Conservation (phyloP, 2,888 invertebrate species). For the Elegia similella region DNA sequence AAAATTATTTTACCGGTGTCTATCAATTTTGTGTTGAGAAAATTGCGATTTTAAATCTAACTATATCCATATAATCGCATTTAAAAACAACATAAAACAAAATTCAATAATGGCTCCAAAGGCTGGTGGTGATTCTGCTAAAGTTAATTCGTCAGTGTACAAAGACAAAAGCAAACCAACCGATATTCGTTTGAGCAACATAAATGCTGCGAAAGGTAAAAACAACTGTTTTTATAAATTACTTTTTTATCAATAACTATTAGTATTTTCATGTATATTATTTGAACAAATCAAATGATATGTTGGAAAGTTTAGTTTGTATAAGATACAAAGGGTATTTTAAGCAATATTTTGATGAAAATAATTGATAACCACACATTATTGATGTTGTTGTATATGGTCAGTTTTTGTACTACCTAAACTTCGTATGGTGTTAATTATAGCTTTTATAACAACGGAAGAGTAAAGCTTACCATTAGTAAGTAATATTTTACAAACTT, state of each 20-base stretch:
- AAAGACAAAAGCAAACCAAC: conserved; percentile 97
- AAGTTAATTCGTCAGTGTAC: conserved; percentile 83
- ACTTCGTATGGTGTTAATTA: too few relatives aligned
- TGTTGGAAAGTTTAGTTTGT: conserved; percentile 19
- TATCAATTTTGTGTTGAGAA: not conserved
- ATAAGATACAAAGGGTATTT: not conserved
- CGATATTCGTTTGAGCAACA: conserved; percentile 97
- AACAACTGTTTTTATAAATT: conserved; percentile 20
- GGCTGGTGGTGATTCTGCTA: conserved; percentile 72
- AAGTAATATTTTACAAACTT: too few relatives aligned
- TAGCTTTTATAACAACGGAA: too few relatives aligned
- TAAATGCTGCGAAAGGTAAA: conserved; percentile 98
- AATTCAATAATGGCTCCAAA: conserved; percentile 59
- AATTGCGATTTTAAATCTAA: conserved; percentile 5
- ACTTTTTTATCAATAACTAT: conserved; percentile 12
- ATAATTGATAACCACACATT: too few relatives aligned
- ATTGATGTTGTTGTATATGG: too few relatives aligned
- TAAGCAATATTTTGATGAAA: too few relatives aligned
- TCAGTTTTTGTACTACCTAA: too few relatives aligned
- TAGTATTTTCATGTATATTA: conserved; percentile 14
- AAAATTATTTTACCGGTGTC: not conserved
- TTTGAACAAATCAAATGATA: not conserved
- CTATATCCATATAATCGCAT: not conserved
- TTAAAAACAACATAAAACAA: not conserved
- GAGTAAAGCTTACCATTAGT: too few relatives aligned